Base-by-base conservation (phyloP, 2,888 invertebrate genomes). In the Thecophora atra region DNA sequence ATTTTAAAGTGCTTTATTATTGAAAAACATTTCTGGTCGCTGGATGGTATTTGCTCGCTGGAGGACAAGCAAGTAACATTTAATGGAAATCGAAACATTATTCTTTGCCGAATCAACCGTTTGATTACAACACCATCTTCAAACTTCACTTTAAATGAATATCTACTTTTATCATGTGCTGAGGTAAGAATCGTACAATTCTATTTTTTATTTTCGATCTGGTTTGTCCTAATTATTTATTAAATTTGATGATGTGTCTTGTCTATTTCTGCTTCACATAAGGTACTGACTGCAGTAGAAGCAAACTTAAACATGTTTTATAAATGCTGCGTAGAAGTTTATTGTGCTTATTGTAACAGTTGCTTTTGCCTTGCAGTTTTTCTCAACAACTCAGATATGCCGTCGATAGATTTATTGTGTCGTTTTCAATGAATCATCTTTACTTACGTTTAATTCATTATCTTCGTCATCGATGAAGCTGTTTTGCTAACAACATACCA, bases 141-240 rank as follows among this genome's bases (percentile, higher is more conserved):
- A 66, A 47, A 66, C 66, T 67, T 67, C 51, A 66, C 44, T 71
- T 73, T 68, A 58, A 68, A 73, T 70, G 52, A 60, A 63, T 69
- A 71, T 70, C 70, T 58, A 65, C 71, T 58, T 62, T 65, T 66
- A 71, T 68, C 67, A 67, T 70, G 37, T 64, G 37, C 60, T 52
- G 60, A 75, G 75, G 75, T 75, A 75, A 75, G 75, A 75, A 72
- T 73, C 64, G 64, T 72, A 60, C 47, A 47, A 69, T 60, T 69
- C 69, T 69, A 71, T 74, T 72, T 58, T 66, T 66, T 63, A 68
- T 74, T 66, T 69, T 64, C 66, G 65, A 65, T 52, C 51, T 66
- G 70, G 67, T 70, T 37, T 67, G 30, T 42, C 5, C 30, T 73
- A 30, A 58, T 24, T 26, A 24, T 26, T 28, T 24, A 13, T 8